Percentiles rank a stretch among this genome's conserved stretches.
phyloP scores from a whole-genome alignment of 1,140 invertebrate species.

The Drosophila ogumai region DNA sequence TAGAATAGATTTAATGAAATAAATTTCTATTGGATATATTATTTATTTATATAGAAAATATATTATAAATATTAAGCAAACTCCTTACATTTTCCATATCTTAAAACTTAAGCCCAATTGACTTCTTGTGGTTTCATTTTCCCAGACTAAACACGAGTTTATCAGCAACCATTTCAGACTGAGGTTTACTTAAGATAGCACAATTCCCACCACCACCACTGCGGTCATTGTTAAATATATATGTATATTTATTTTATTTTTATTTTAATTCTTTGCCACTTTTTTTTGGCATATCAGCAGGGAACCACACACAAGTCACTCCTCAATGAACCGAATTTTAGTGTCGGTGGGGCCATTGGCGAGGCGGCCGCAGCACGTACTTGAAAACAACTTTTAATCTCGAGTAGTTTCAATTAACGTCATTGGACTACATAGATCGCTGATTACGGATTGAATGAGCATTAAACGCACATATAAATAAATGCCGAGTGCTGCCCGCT shows the following conservation, averaged over 20 bases:
- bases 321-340: constrained; percentile 44
- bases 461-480: constrained; percentile 55
- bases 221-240: background rate
- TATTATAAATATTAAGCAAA: no score
- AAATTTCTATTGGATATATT: no score
- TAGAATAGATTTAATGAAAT: no score
- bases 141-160: constrained; percentile 5
- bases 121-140: background rate
- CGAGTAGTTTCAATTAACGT: constrained; percentile 83
- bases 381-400: constrained; percentile 80
- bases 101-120: background rate
- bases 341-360: constrained; percentile 32
- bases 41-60: background rate
- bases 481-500: background rate
- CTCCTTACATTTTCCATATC: background rate
- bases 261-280: background rate
- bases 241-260: background rate
- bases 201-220: constrained; percentile 25
- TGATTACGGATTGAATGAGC: constrained; percentile 69
- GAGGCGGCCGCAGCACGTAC: constrained; percentile 51
- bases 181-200: constrained; percentile 29
- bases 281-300: constrained; percentile 27
- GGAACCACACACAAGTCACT: constrained; percentile 18
- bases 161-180: constrained; percentile 9
- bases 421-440: constrained; percentile 82